Conservation (phyloP, 37 sponge, comb jelly and placozoan species). For the Aplysina aerophoba region DNA sequence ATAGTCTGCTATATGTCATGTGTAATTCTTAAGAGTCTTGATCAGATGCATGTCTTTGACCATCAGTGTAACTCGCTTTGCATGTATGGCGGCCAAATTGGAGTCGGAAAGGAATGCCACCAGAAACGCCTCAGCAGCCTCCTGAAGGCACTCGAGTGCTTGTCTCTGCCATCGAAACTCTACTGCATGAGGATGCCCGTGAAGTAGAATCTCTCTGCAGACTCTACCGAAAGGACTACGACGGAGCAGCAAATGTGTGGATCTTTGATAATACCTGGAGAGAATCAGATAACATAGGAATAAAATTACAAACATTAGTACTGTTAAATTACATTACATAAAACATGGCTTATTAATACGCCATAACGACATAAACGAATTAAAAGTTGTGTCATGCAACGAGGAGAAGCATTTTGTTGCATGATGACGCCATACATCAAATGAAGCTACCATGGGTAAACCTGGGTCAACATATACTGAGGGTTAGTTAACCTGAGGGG, state of each 20-base stretch:
- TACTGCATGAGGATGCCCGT: conserved; percentile 24
- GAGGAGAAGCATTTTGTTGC: too few species aligned
- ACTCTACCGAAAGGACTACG: conserved; percentile 62
- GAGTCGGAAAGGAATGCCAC: conserved; percentile 62
- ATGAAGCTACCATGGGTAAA: too few species aligned
- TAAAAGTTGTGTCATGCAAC: too few species aligned
- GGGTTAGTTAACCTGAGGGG: too few species aligned
- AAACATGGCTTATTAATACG: too few species aligned
- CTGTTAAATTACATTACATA: too few species aligned
- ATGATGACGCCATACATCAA: too few species aligned
- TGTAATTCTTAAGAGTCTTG: conserved; percentile 27
- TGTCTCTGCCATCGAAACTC: conserved; percentile 69
- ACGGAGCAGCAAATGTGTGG: conserved; percentile 63
- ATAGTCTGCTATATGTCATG: background rate
- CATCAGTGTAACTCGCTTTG: conserved; percentile 78
- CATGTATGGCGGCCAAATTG: conserved; percentile 59
- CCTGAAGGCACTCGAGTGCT: conserved; percentile 75
- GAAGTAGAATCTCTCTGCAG: conserved; percentile 32
- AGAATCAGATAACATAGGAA: too few species aligned
- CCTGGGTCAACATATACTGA: too few species aligned
- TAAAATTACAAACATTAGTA: too few species aligned
- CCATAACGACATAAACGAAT: too few species aligned
- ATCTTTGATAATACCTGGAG: conserved; percentile 46
- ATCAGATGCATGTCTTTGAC: conserved; percentile 53
- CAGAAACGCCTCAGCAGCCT: conserved; percentile 75